Conservation (phyloP, 2,113 vertebrate genomes). For the Nerophis lumbriciformis region DNA sequence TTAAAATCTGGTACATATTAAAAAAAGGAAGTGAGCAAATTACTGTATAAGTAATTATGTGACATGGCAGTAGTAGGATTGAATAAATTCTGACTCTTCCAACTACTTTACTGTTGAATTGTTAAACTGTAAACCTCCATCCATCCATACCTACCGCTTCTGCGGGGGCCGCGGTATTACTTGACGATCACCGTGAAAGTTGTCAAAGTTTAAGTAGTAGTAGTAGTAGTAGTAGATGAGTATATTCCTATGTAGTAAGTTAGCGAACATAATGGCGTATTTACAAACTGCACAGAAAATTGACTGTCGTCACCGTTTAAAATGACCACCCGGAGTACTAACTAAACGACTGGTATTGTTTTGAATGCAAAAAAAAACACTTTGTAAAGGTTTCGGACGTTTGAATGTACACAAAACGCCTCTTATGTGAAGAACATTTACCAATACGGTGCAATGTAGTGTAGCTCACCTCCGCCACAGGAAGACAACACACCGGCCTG, state of each 20-base stretch:
- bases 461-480: background rate
- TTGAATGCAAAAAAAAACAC: background rate
- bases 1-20: too few relatives aligned
- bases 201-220: background rate
- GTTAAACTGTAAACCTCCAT: too few relatives aligned
- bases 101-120: too few relatives aligned
- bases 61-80: too few relatives aligned
- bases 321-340: background rate
- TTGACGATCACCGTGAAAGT: background rate
- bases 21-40: too few relatives aligned
- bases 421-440: background rate
- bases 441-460: background rate
- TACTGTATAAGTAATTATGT: too few relatives aligned
- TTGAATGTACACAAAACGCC: background rate
- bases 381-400: background rate
- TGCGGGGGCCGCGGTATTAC: too few relatives aligned
- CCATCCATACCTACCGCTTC: too few relatives aligned
- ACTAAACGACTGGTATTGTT: background rate
- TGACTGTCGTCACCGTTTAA: background rate
- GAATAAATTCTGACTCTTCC: too few relatives aligned
- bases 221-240: background rate
- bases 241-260: background rate
- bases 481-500: constrained; percentile 27
- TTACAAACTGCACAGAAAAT: too few relatives aligned
- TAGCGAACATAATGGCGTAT: background rate